These are phyloP conservation scores for Sterna hirundo DNA, from an alignment of 2,113 vertebrate species.

Conservation along the genomic window DNA sequence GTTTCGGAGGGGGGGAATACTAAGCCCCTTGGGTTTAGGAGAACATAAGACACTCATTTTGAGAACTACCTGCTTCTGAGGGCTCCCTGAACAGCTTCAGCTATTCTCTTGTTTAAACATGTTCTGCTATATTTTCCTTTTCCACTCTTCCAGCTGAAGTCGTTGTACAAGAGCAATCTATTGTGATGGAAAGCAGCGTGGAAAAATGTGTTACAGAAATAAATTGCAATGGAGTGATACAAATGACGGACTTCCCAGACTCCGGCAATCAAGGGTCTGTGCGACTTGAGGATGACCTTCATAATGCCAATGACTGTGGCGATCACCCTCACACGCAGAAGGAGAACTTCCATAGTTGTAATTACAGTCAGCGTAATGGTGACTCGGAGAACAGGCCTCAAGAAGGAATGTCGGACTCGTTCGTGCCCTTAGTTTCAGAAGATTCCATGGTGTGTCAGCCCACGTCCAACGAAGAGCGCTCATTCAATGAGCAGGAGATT, in stretches of 20 bases:
- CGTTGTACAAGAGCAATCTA: slow-evolving; percentile 36
- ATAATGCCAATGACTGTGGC: slow-evolving; percentile 80
- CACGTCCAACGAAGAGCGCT: not conserved
- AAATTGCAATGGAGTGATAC: slow-evolving; percentile 82
- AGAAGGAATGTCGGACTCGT: slow-evolving; percentile 61
- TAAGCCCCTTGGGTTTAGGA: not conserved
- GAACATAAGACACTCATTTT: not conserved
- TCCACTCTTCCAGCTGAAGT: slow-evolving; percentile 56
- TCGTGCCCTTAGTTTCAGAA: slow-evolving; percentile 35
- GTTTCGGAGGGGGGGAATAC: not conserved
- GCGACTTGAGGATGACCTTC: slow-evolving; percentile 79
- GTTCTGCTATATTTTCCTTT: not conserved
- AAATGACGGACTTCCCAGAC: slow-evolving; percentile 52
- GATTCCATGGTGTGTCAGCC: slow-evolving; percentile 71
- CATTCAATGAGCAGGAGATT: slow-evolving; percentile 56
- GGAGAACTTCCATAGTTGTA: slow-evolving; percentile 16
- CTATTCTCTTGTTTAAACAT: not conserved
- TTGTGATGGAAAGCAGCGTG: slow-evolving; percentile 51
- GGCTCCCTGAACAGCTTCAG: not conserved
- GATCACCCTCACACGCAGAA: slow-evolving; percentile 27
- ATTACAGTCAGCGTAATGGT: slow-evolving; percentile 49
- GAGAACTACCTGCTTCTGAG: not conserved
- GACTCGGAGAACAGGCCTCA: slow-evolving; percentile 48
- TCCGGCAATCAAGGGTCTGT: slow-evolving; percentile 54
- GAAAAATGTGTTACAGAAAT: slow-evolving; percentile 71